A percentile compares a stretch with the other conserved stretches of the same genome.
These are phyloP conservation scores for Coelopa pilipes DNA, from an alignment of 2,888 invertebrate genomes.

Conservation along the genomic window DNA sequence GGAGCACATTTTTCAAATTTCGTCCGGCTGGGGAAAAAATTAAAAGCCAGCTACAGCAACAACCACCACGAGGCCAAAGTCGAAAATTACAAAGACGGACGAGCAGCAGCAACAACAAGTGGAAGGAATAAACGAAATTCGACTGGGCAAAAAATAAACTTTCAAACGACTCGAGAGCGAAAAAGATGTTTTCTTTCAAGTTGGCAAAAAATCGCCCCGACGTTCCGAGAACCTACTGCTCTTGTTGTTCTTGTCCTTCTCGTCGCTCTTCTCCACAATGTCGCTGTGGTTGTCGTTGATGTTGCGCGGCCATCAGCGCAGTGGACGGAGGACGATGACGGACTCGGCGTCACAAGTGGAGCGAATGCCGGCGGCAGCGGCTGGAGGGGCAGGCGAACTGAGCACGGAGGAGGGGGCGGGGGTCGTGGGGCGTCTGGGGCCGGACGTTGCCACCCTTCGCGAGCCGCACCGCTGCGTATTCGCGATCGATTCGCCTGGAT, in stretches of 20 bases:
- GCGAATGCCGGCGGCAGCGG: not conserved
- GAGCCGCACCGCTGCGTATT: not conserved
- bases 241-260: not conserved
- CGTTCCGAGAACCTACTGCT: not conserved
- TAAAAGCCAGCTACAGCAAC: not conserved
- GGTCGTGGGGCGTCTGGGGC: too few species aligned
- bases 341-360: constrained; percentile 29
- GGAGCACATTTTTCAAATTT: constrained; percentile 22
- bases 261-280: too few species aligned
- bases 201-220: too few species aligned
- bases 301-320: too few species aligned
- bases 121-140: too few species aligned
- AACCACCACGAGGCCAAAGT: too few species aligned
- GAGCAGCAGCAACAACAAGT: not conserved
- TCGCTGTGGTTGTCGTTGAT: too few species aligned
- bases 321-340: constrained; percentile 2
- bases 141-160: too few species aligned
- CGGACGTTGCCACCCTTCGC: constrained; percentile 9
- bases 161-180: too few species aligned
- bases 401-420: not conserved
- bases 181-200: too few species aligned
- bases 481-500: not conserved
- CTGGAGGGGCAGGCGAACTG: not conserved
- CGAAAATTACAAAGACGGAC: too few species aligned
- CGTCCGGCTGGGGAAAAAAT: constrained; percentile 34